A percentile compares a stretch with the other conserved stretches of the same genome.
Evolutionary conservation across 2,797 vertebrate genomes (phyloP).

Genomic region (Streptopelia turtur): DNA sequence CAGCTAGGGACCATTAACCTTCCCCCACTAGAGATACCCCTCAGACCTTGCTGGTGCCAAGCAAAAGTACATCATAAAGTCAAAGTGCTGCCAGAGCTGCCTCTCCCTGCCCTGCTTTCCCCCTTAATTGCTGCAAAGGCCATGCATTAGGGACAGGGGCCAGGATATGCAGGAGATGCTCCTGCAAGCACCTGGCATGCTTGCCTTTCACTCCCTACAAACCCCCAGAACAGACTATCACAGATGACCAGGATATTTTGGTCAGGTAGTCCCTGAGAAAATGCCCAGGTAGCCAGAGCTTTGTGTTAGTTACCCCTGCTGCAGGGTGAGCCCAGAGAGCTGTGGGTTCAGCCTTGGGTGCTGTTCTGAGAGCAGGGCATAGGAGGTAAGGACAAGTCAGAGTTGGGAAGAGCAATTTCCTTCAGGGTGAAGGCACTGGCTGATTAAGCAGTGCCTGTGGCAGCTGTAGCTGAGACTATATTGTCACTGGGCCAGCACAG

Average conservation of each 20-base stretch:
- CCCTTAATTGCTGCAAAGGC: neutral
- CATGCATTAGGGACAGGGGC: neutral
- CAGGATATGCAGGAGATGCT: neutral
- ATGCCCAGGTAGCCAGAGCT: neutral
- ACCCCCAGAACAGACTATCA: neutral
- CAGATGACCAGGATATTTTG: neutral
- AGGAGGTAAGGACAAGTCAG: accelerated
- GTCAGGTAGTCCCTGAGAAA: neutral
- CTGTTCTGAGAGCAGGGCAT: neutral
- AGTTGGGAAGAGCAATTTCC: neutral
- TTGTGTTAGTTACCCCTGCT: neutral
- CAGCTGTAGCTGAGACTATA: neutral
- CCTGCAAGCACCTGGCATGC: neutral
- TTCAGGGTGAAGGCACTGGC: neutral
- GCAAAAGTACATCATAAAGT: neutral
- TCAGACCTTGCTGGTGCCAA: slow-evolving; percentile 43
- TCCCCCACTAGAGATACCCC: neutral
- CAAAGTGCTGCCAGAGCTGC: neutral
- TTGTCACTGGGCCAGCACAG: neutral
- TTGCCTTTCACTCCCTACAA: neutral
- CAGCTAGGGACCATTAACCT: slow-evolving; percentile 17
- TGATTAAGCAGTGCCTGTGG: neutral
- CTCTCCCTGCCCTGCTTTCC: slow-evolving; percentile 8
- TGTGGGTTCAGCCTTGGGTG: neutral
- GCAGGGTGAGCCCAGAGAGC: neutral